A percentile compares a stretch with the other conserved stretches of the same genome.
Conservation (phyloP, 1,140 invertebrate species). For the Asbolus verrucosus region DNA sequence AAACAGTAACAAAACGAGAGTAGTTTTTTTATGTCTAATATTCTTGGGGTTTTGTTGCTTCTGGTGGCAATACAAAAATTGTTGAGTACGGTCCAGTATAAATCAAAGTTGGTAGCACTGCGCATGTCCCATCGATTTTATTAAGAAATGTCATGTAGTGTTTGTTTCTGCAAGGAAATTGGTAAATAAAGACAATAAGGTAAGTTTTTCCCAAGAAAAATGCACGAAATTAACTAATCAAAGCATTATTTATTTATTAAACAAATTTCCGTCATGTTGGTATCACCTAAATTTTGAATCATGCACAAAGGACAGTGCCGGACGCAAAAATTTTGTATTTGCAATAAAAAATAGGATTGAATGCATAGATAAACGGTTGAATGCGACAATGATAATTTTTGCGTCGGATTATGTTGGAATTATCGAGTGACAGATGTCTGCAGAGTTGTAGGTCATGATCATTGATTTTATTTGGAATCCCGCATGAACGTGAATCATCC, state of each 20-base stretch:
- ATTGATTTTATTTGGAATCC: conserved; percentile 48
- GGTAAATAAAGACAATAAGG: conserved; percentile 47
- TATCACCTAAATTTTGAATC: background rate
- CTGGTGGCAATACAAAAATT: conserved; percentile 21
- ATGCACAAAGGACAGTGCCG: conserved; percentile 30
- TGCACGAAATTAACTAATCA: background rate
- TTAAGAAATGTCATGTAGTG: conserved; percentile 52
- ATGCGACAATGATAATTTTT: background rate
- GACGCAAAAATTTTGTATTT: conserved; percentile 6
- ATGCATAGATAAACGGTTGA: background rate
- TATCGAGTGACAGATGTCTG: conserved; percentile 8
- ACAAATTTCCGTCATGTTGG: conserved; percentile 15
- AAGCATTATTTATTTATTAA: background rate
- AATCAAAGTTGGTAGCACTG: conserved; percentile 9
- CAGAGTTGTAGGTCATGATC: conserved; percentile 48
- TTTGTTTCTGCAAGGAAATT: conserved; percentile 45
- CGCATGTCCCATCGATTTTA: conserved; percentile 50
- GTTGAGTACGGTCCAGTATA: conserved; percentile 45
- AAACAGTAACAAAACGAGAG: conserved; percentile 8
- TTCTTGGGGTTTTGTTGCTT: background rate
- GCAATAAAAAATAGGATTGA: background rate
- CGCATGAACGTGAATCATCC: conserved; percentile 15
- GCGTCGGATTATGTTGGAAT: background rate
- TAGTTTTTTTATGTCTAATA: conserved; percentile 3
- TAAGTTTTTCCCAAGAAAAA: conserved; percentile 32